Base-by-base conservation (phyloP, 2,888 invertebrate genomes). In the Leptopilina syphax region DNA sequence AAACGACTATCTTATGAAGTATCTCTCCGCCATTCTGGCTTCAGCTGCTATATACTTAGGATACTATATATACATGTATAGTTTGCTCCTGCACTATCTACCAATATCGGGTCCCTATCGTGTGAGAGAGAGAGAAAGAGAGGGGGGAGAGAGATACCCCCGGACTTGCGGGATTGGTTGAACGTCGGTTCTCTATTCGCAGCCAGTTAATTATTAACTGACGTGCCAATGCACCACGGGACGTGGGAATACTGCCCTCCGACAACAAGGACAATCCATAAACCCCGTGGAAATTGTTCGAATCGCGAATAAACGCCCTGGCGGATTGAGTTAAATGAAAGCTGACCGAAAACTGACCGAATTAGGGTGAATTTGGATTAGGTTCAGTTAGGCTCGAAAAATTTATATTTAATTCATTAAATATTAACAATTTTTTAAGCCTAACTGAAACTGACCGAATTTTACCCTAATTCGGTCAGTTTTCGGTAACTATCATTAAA, bases 1-100 rank as follows among this genome's bases (percentile, higher is more conserved):
- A 84, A 86, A 85, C 85, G 85, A 86, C 86, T 88, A 88, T 88
- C 88, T 86, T 84, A 84, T 84, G 87, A 87, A 86, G 85, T 85
- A 88, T 88, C 87, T 86, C 82, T 79, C 76, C 81, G 80, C 77
- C 84, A 83, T 84, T 77, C 77, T 82, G 70, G 81, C 82, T 78
- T 83, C 80, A 82, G 82, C 82, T 81, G 81, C 7, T 44, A 44
- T 44, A 44, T 44, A 44, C 44, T 44, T 44, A 44, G 6, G 18
- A 18, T 18, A 18, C 18, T 18, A 44, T 8, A 7, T 44, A 44
- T 81, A 84, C 79, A 65, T 83, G 79, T 70, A 70, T 79, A 65
- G 73, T 50, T 34, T 65, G 65, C 65, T 63, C 73, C 65, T 67
- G 67, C 44, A 44, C 77, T 67, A 34, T 57, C 68, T 50, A 34